Percentiles rank a stretch among this genome's conserved stretches.
Evolutionary conservation across 2,888 invertebrate genomes (phyloP).

Genomic region (Thysanoteuthis rhombus): DNA sequence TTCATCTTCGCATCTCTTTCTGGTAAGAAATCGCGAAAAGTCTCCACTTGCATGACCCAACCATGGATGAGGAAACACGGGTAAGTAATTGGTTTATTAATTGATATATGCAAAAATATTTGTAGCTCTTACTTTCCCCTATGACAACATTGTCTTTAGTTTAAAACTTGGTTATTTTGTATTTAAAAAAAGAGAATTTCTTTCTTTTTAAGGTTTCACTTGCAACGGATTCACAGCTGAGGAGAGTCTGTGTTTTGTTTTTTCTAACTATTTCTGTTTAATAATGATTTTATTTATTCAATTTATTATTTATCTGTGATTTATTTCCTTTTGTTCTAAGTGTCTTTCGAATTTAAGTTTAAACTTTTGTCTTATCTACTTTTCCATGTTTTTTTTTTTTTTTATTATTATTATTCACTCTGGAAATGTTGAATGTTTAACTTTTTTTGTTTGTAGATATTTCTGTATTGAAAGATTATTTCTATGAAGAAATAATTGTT

Average conservation of each 20-base stretch:
- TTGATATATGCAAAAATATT: neutral
- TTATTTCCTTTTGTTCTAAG: no score
- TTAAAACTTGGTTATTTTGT: neutral
- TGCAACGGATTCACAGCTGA: neutral
- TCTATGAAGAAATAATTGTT: no score
- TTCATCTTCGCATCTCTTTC: neutral
- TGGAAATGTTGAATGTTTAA: no score
- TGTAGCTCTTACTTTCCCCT: neutral
- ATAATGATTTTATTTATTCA: no score
- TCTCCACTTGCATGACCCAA: neutral
- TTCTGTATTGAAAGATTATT: no score
- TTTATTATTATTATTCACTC: no score
- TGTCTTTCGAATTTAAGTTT: no score
- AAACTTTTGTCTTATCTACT: no score
- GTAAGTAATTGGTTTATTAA: neutral
- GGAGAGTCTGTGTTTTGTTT: neutral
- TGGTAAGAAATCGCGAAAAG: neutral
- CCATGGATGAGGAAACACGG: slow-evolving; percentile 28
- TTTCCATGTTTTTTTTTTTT: no score
- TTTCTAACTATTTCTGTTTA: neutral
- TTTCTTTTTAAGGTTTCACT: neutral
- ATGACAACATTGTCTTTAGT: neutral
- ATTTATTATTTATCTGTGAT: no score
- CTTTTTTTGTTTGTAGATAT: no score
- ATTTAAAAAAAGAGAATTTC: no score